Evolutionary conservation across 2,797 vertebrate species (phyloP).

Genomic region (Gymnothorax reevesii): DNA sequence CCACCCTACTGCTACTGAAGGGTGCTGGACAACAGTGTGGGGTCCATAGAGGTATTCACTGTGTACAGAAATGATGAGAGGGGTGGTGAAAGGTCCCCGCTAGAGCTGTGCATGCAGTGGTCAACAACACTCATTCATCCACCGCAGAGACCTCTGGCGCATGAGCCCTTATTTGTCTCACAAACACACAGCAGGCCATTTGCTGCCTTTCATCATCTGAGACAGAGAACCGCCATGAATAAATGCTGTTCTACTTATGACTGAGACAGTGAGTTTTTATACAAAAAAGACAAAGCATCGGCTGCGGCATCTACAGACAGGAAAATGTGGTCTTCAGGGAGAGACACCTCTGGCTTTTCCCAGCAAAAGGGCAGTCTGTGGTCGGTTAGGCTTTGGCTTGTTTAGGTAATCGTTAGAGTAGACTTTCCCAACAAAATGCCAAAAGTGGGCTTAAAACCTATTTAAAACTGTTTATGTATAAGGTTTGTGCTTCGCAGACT

Average conservation of each 20-base stretch:
- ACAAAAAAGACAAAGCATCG: neutral
- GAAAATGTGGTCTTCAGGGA: neutral
- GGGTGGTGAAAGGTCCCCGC: neutral
- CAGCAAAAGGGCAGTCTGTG: neutral
- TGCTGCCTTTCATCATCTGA: neutral
- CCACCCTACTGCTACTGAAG: neutral
- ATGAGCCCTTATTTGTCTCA: slow-evolving; percentile 14
- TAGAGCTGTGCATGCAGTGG: neutral
- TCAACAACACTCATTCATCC: slow-evolving; percentile 32
- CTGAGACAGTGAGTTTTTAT: neutral
- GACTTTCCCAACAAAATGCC: neutral
- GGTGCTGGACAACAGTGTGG: neutral
- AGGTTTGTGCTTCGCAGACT: no score
- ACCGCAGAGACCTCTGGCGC: neutral
- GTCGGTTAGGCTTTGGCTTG: neutral
- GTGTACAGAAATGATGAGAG: slow-evolving; percentile 13
- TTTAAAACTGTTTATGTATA: no score
- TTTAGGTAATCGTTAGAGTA: neutral
- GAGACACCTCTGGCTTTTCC: neutral
- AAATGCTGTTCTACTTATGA: neutral
- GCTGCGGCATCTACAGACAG: neutral
- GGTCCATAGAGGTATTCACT: slow-evolving; percentile 3
- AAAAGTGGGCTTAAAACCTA: neutral
- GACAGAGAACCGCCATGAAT: neutral
- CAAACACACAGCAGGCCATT: neutral